Evolutionary conservation across 1,140 invertebrate genomes (phyloP).

Genomic region (Planococcus citri): DNA sequence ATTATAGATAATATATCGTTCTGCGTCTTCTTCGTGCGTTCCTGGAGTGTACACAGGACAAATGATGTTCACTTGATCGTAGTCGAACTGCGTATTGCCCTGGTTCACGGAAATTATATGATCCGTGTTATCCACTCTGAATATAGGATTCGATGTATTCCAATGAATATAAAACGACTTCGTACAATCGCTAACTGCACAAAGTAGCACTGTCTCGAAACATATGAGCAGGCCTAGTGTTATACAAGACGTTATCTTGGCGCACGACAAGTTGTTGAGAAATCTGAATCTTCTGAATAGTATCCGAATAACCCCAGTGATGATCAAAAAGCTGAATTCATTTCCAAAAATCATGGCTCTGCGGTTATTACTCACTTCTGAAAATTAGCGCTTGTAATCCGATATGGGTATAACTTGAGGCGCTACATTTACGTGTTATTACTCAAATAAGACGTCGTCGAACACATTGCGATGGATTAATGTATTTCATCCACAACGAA

Average conservation of each 20-base stretch:
- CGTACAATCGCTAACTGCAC: constrained; percentile 59
- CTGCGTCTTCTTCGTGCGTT: constrained; percentile 75
- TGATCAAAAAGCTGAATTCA: constrained; percentile 24
- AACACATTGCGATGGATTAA: background rate
- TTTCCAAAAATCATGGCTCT: constrained; percentile 26
- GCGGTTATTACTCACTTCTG: constrained; percentile 9
- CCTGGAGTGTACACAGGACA: constrained; percentile 82
- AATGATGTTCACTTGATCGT: constrained; percentile 91
- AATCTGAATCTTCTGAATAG: constrained; percentile 25
- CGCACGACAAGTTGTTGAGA: constrained; percentile 29
- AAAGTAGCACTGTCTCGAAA: constrained; percentile 61
- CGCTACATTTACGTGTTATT: constrained; percentile 15
- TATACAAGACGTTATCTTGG: constrained; percentile 43
- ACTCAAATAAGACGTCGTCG: background rate
- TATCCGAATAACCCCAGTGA: constrained; percentile 24
- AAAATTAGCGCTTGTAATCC: constrained; percentile 16
- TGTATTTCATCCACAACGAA: background rate
- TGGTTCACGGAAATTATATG: constrained; percentile 94
- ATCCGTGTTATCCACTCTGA: constrained; percentile 93
- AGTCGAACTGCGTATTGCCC: constrained; percentile 82
- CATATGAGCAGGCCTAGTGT: constrained; percentile 58
- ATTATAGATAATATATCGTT: constrained; percentile 94
- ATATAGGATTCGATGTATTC: constrained; percentile 76
- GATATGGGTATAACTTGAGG: constrained; percentile 1
- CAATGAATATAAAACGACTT: constrained; percentile 74